phyloP scores from a whole-genome alignment of 1,140 invertebrate species.

The Magallana angulata region DNA sequence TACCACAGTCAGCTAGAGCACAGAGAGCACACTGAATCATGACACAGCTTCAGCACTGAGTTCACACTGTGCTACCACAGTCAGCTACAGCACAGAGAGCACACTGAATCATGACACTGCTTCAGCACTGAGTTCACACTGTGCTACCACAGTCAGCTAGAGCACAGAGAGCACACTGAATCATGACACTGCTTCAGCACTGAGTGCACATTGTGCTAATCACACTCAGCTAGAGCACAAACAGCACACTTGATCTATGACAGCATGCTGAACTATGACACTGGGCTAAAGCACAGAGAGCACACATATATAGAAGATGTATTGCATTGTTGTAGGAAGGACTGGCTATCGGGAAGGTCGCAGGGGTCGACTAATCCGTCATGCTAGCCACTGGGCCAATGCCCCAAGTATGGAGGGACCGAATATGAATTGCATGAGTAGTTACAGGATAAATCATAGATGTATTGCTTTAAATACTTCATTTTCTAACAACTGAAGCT shows the following conservation, averaged over 20 bases:
- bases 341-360: conserved; percentile 8
- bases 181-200: too few species aligned
- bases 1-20: too few species aligned
- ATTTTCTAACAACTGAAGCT: background rate
- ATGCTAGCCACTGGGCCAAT: background rate
- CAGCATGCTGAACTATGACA: background rate
- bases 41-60: too few species aligned
- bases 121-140: too few species aligned
- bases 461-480: background rate
- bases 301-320: background rate
- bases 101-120: background rate
- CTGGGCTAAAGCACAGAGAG: background rate
- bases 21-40: background rate
- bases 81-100: background rate
- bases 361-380: background rate
- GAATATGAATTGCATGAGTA: background rate
- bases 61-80: too few species aligned
- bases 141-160: too few species aligned
- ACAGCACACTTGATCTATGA: background rate
- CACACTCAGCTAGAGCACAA: background rate
- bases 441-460: background rate
- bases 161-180: too few species aligned
- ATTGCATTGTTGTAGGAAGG: conserved; percentile 28
- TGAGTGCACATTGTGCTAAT: background rate
- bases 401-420: too few species aligned